phyloP scores from a whole-genome alignment of 2,797 vertebrate species.

The Prunella strophiata region DNA sequence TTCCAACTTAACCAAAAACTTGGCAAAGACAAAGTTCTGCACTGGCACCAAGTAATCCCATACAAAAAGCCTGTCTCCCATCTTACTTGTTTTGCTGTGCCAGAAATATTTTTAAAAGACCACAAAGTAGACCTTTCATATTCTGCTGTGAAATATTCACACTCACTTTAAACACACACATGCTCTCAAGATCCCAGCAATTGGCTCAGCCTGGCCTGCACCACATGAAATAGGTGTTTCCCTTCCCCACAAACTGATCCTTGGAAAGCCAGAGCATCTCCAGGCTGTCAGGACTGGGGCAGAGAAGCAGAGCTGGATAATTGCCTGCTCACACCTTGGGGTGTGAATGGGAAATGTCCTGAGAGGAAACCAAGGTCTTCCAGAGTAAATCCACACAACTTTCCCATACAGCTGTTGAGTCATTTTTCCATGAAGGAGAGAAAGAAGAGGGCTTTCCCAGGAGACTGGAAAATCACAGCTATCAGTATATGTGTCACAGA shows the following conservation, averaged over 20 bases:
- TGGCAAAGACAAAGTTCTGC: slow-evolving; percentile 29
- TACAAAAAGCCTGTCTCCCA: slow-evolving; percentile 40
- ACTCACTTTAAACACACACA: neutral
- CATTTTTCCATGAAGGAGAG: neutral
- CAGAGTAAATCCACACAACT: neutral
- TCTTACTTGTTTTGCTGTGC: slow-evolving; percentile 19
- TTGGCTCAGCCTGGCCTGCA: neutral
- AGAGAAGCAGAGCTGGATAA: neutral
- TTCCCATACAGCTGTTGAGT: neutral
- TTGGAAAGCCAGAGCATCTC: neutral
- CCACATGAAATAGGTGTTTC: neutral
- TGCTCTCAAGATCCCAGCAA: neutral
- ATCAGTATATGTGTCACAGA: neutral
- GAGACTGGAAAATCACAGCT: neutral
- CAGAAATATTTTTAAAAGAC: slow-evolving; percentile 57
- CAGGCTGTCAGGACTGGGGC: neutral
- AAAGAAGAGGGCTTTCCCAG: neutral
- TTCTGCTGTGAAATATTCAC: slow-evolving; percentile 23
- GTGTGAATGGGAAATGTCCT: neutral
- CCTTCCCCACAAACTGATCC: neutral
- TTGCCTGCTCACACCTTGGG: neutral
- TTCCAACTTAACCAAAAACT: slow-evolving; percentile 40
- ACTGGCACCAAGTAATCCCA: slow-evolving; percentile 32
- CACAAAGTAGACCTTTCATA: slow-evolving; percentile 46
- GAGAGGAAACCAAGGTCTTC: neutral